Base-by-base conservation (phyloP, 1,140 invertebrate species). In the Brachionus manjavacas region DNA sequence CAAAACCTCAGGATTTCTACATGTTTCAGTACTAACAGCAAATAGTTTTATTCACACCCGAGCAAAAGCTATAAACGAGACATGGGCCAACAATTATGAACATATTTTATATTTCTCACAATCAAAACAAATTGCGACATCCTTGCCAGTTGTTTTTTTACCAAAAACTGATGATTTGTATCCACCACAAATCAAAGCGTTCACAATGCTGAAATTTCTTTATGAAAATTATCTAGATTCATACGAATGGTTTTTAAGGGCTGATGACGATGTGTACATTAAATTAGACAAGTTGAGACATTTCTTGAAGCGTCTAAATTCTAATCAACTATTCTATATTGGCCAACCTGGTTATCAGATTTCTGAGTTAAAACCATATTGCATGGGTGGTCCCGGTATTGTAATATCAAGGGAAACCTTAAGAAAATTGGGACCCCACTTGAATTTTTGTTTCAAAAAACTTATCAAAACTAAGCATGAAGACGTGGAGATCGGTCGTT, bases 311-410 rank as follows among this genome's bases (percentile, higher is more conserved):
- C 96, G 94, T 1, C 92, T 99, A 6, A 95, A 99, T 87, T 85
- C 91, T 89, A 23, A 88, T 90, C 86, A 87, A 87, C 49, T 60
- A 9, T 55, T 49, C 64, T 74, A 31, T 31, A 79, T 89, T 52
- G 90, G 91, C 35, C 91, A 92, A 86, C 90, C 91, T 28, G 91
- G 91, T 39, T 87, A 90, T 20, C 91, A 91, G 64, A 89, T 95
- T 85, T 94, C 92, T 85, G 94, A 95, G 85, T 97, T 99, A 88
- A 93, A 99, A 89, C 99, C 99, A 88, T 99, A 98, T 88, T 99
- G 97, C 89, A 99, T 99, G 97, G 97, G 97, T 43, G 97, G 97
- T 0, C 96, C 97, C 0, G 96, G 96, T 0, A 94, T 99, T 46
- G 93, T 99, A 16, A 89, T 92, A 39, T 91, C 91, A 78, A 84